phyloP scores from a whole-genome alignment of 2,888 invertebrate genomes.

The Lingula anatina region DNA sequence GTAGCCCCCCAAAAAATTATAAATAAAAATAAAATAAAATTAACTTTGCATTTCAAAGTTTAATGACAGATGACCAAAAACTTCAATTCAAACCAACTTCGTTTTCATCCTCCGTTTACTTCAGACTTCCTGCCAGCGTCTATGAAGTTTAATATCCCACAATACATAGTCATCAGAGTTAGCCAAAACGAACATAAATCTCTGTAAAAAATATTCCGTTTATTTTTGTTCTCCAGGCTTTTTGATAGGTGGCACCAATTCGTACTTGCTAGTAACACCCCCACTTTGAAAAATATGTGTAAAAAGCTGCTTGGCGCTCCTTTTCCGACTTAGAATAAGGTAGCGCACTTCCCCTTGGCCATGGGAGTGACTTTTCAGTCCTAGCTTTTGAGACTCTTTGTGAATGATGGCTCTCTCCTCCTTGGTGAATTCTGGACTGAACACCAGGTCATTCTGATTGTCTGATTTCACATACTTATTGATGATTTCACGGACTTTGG shows the following conservation, averaged over 20 bases:
- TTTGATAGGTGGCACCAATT: conserved; percentile 50
- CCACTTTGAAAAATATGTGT: conserved; percentile 53
- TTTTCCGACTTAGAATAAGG: conserved; percentile 56
- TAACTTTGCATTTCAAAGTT: no score
- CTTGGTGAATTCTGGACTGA: conserved; percentile 51
- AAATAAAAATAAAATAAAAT: no score
- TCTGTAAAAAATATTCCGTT: no score
- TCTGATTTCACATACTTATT: conserved; percentile 41
- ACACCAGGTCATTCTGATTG: conserved; percentile 49
- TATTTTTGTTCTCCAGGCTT: no score
- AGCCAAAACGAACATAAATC: no score
- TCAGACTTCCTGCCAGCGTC: no score
- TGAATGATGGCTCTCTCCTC: conserved; percentile 54
- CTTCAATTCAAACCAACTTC: no score
- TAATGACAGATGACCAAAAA: no score
- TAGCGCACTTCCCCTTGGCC: conserved; percentile 55
- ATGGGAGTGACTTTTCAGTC: conserved; percentile 57
- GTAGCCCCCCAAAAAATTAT: no score
- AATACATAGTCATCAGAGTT: no score
- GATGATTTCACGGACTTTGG: conserved; percentile 35
- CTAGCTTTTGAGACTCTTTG: conserved; percentile 44
- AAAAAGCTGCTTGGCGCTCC: conserved; percentile 54
- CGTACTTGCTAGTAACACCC: conserved; percentile 57
- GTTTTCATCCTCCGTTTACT: no score
- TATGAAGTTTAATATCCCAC: no score